A percentile compares a stretch with the other conserved stretches of the same genome.
Conservation (phyloP, 2,888 invertebrate genomes). For the Brenthis ino region DNA sequence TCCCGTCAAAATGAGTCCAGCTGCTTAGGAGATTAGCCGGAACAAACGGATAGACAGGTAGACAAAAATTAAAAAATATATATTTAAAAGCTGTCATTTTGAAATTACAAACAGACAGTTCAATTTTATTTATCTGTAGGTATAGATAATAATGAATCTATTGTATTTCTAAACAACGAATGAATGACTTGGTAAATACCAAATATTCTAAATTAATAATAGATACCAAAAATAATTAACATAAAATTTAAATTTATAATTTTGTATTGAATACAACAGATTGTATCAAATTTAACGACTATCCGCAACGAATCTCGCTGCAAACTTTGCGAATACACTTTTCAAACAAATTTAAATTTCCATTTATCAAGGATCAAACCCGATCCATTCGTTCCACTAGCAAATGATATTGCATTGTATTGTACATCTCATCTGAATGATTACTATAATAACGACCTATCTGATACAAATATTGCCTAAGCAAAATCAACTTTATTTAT, state of each 20-base stretch:
- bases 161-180: not conserved
- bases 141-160: not conserved
- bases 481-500: conserved; percentile 38
- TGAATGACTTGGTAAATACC: not conserved
- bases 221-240: conserved; percentile 10
- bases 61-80: too few species aligned
- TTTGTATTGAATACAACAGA: conserved; percentile 21
- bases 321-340: conserved; percentile 55
- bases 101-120: too few species aligned
- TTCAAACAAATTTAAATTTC: conserved; percentile 66
- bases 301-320: conserved; percentile 52
- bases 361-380: conserved; percentile 70
- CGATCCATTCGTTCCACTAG: conserved; percentile 63
- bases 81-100: too few species aligned
- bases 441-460: conserved; percentile 34
- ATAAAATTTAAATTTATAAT: conserved; percentile 23
- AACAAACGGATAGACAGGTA: too few species aligned
- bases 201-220: not conserved
- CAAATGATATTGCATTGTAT: conserved; percentile 70
- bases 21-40: too few species aligned
- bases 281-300: conserved; percentile 25
- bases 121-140: too few species aligned
- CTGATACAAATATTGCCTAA: not conserved
- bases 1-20: too few species aligned
- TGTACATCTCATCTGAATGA: conserved; percentile 55